Percentiles rank a stretch among this genome's conserved stretches.
Evolutionary conservation across 2,113 vertebrate genomes (phyloP).

Genomic region (Junco hyemalis): DNA sequence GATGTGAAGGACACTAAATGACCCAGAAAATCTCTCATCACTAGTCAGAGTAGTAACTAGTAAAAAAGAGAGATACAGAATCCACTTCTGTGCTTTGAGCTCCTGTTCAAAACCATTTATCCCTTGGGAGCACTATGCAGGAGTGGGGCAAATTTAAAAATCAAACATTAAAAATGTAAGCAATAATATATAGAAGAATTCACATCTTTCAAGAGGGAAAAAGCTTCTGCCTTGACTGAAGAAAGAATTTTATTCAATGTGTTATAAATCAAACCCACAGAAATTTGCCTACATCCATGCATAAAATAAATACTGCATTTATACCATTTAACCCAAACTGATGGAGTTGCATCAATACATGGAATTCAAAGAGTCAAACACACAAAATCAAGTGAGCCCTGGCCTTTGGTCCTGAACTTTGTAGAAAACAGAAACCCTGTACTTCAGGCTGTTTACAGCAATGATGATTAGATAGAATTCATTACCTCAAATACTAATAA

Average conservation of each 20-base stretch:
- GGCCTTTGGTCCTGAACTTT: background rate
- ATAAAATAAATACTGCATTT: background rate
- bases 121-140: background rate
- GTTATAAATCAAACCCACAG: too few relatives aligned
- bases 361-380: background rate
- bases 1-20: background rate
- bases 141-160: background rate
- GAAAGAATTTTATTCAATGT: background rate
- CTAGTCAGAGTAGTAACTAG: background rate
- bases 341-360: background rate
- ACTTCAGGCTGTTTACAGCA: background rate
- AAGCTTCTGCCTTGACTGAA: background rate
- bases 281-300: background rate
- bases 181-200: background rate
- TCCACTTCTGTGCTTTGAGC: background rate
- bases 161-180: background rate
- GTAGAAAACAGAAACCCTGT: accelerated
- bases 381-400: background rate
- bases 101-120: background rate
- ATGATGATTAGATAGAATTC: accelerated
- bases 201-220: background rate
- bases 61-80: background rate
- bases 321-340: background rate
- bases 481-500: background rate
- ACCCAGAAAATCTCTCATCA: background rate